These are phyloP conservation scores for Cynaeus angustus DNA, from an alignment of 2,888 invertebrate species.

Conservation along the genomic window DNA sequence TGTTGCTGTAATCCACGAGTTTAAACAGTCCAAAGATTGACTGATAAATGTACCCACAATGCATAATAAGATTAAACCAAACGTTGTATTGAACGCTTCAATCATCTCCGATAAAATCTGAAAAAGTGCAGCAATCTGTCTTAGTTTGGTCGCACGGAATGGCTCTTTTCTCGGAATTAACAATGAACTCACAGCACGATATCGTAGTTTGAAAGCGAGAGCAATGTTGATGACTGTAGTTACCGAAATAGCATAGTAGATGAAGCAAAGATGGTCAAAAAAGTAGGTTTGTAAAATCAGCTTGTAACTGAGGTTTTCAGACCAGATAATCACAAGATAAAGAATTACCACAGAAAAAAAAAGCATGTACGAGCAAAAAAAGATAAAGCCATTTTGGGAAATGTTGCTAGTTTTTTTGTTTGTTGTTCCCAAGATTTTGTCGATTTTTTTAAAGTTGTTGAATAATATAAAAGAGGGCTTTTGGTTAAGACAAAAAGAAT, in stretches of 20 bases:
- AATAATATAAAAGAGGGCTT: background rate
- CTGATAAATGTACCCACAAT: background rate
- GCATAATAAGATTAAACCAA: constrained; percentile 15
- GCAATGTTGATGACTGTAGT: background rate
- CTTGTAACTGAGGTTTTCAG: background rate
- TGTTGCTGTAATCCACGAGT: background rate
- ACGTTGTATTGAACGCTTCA: background rate
- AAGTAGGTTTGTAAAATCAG: background rate
- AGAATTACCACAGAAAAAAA: background rate
- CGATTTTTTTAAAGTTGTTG: background rate
- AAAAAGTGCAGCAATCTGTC: background rate
- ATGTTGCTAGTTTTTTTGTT: background rate
- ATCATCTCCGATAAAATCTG: background rate
- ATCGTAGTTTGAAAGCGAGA: background rate
- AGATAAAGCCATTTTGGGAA: background rate
- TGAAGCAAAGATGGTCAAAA: background rate
- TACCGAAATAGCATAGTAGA: background rate
- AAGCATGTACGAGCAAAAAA: background rate
- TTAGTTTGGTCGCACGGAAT: background rate
- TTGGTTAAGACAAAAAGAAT: background rate
- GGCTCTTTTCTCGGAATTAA: background rate
- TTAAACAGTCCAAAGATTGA: too few species aligned
- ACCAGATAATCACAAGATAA: background rate
- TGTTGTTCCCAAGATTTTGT: background rate
- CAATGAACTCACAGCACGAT: background rate